Conservation (phyloP, 2,888 invertebrate genomes). For the Ophraella communa region DNA sequence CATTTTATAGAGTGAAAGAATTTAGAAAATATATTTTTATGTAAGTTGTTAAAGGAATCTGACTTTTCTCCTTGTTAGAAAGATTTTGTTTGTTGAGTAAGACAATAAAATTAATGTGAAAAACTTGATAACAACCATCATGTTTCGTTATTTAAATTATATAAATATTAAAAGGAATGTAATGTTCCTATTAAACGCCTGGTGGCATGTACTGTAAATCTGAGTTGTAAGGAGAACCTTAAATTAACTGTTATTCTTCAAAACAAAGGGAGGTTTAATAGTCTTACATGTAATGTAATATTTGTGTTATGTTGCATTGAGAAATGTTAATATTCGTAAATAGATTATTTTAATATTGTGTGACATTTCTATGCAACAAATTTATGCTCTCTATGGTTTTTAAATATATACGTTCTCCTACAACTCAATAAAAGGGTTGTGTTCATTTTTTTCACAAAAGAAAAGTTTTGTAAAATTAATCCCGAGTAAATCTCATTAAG, state of each 20-base stretch:
- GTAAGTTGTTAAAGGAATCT: not conserved
- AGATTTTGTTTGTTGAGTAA: slow-evolving; percentile 14
- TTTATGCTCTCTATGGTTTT: not conserved
- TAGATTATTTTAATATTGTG: not conserved
- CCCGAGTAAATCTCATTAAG: slow-evolving; percentile 33
- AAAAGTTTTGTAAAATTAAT: slow-evolving; percentile 27
- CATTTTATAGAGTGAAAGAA: no score
- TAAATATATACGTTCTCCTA: not conserved
- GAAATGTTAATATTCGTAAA: no score
- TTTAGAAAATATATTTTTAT: not conserved
- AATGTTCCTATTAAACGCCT: slow-evolving; percentile 8
- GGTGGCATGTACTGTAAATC: slow-evolving; percentile 10
- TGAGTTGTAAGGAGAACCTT: not conserved
- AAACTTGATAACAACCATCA: slow-evolving; percentile 13
- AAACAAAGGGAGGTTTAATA: no score
- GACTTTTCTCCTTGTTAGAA: slow-evolving; percentile 4
- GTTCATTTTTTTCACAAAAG: slow-evolving; percentile 30
- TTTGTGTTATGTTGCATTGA: no score
- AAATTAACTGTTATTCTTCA: not conserved
- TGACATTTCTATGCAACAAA: not conserved
- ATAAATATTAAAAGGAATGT: slow-evolving; percentile 2
- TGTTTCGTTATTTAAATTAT: not conserved
- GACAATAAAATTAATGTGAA: slow-evolving; percentile 20
- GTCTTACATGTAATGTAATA: not conserved
- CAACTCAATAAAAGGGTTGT: slow-evolving; percentile 9